Conservation (phyloP, 2,113 vertebrate species). For the Festucalex cinctus region DNA sequence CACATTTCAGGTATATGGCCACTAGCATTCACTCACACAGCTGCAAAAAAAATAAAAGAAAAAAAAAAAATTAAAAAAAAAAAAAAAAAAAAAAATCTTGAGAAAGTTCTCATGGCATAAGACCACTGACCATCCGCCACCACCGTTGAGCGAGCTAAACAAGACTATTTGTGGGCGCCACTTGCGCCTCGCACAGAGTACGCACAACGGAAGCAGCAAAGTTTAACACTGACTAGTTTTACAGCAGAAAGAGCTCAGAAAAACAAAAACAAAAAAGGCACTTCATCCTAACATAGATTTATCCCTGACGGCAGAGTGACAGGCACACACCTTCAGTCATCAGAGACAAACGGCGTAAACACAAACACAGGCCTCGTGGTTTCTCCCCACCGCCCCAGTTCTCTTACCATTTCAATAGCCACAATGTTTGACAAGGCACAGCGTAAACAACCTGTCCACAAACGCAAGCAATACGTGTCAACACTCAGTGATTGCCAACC, state of each 20-base stretch:
- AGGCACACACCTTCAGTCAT: not conserved
- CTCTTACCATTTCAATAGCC: not conserved
- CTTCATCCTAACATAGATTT: slow-evolving; percentile 11
- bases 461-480: not conserved
- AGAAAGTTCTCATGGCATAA: slow-evolving; percentile 38
- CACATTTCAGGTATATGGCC: slow-evolving; percentile 31
- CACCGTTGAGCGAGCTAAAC: not conserved
- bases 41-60: slow-evolving; percentile 28
- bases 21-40: slow-evolving; percentile 54
- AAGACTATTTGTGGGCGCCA: not conserved
- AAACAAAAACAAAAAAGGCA: slow-evolving; percentile 12
- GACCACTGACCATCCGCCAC: slow-evolving; percentile 29
- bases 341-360: slow-evolving; percentile 3
- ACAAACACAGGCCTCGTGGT: not conserved
- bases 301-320: not conserved
- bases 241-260: slow-evolving; percentile 44
- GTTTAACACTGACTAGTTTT: slow-evolving; percentile 36
- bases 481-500: not conserved
- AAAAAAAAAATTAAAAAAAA: slow-evolving; percentile 39
- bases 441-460: not conserved
- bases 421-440: not conserved
- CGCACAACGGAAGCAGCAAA: slow-evolving; percentile 7
- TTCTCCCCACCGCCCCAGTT: not conserved
- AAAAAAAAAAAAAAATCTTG: slow-evolving; percentile 32
- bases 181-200: not conserved